Conservation (phyloP, 2,113 vertebrate genomes). For the Mesocricetus auratus region DNA sequence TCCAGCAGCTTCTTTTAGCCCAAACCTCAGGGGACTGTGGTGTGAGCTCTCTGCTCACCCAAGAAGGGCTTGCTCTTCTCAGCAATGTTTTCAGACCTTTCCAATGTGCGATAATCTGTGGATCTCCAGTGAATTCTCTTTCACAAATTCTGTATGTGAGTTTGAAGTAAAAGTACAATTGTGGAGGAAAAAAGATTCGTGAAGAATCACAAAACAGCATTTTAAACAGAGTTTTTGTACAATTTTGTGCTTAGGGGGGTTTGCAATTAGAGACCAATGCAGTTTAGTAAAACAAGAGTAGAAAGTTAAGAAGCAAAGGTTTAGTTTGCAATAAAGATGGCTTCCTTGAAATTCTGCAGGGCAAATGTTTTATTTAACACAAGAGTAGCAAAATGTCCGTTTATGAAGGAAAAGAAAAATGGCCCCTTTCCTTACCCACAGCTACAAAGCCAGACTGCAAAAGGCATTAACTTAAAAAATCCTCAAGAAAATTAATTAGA, state of each 20-base stretch:
- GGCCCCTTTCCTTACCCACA: background rate
- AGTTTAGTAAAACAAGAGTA: background rate
- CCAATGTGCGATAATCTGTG: background rate
- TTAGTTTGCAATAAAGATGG: slow-evolving; percentile 25
- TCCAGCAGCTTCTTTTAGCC: background rate
- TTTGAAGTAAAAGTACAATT: slow-evolving; percentile 26
- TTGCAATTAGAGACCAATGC: background rate
- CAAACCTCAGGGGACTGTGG: background rate
- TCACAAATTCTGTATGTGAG: background rate
- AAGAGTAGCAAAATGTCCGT: background rate
- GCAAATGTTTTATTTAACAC: background rate
- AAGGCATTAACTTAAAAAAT: background rate
- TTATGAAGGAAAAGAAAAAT: background rate
- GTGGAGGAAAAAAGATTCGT: background rate
- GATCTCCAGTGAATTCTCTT: background rate
- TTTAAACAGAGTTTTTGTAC: slow-evolving; percentile 46
- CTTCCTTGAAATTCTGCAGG: background rate
- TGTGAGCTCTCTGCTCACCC: background rate
- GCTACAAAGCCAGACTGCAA: background rate
- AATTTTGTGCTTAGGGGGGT: slow-evolving; percentile 33
- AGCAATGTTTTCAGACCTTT: background rate
- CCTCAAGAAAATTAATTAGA: background rate
- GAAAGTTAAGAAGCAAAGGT: slow-evolving; percentile 20
- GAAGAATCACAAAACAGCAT: background rate
- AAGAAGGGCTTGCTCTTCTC: background rate